These are phyloP conservation scores for Sebastes cheni DNA, from an alignment of 2,797 vertebrate species.

Conservation along the genomic window DNA sequence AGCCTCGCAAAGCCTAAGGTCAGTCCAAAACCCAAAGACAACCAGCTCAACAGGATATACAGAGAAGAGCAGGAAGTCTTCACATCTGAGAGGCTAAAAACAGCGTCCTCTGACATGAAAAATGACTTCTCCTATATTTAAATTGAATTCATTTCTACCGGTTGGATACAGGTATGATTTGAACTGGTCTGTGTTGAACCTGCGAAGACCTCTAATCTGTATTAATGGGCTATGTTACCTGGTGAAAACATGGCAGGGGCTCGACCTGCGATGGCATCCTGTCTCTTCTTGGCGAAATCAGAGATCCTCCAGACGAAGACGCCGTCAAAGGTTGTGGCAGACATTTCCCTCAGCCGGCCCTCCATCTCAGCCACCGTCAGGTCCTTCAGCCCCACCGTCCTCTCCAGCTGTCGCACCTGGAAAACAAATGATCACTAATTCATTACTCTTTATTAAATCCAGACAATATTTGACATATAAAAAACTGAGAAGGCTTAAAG, in stretches of 20 bases:
- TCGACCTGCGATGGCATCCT: constrained; percentile 92
- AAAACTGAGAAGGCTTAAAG: not conserved
- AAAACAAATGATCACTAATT: not conserved
- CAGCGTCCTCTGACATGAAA: no score
- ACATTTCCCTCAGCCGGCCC: constrained; percentile 89
- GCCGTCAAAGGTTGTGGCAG: constrained; percentile 92
- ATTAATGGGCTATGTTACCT: constrained; percentile 29
- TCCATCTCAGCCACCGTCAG: constrained; percentile 94
- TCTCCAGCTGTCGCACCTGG: constrained; percentile 96
- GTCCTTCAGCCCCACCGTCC: constrained; percentile 93
- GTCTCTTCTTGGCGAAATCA: constrained; percentile 92
- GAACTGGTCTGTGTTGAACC: not conserved
- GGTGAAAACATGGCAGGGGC: constrained; percentile 96
- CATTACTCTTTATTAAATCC: not conserved
- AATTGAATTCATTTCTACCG: no score
- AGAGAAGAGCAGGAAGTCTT: no score
- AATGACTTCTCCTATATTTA: no score
- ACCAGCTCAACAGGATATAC: no score
- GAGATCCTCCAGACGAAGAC: constrained; percentile 97
- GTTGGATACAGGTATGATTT: not conserved
- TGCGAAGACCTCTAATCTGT: not conserved
- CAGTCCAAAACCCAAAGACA: no score
- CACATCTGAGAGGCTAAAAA: no score
- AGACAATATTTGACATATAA: not conserved
- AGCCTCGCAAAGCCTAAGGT: no score